Evolutionary conservation across 2,797 vertebrate genomes (phyloP).

Genomic region (Oceanodroma leucorhoa): DNA sequence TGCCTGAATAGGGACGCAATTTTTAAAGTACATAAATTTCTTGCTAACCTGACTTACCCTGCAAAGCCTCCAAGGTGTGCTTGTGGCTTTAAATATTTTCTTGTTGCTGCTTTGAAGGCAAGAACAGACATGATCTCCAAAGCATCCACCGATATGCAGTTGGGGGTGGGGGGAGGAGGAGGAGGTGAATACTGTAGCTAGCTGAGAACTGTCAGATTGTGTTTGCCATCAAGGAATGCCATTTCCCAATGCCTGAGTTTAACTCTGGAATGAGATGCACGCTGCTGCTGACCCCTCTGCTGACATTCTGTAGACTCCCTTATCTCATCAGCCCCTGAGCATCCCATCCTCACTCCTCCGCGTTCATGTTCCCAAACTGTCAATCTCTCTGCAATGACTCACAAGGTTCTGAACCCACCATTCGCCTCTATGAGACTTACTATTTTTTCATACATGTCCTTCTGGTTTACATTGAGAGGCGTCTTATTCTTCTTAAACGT

Average conservation of each 20-base stretch:
- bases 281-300: conserved; percentile 61
- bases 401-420: conserved; percentile 67
- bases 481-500: conserved; percentile 42
- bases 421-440: conserved; percentile 45
- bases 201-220: conserved; percentile 61
- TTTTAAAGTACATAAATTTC: background rate
- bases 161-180: background rate
- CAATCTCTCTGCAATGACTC: conserved; percentile 64
- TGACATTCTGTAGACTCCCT: conserved; percentile 59
- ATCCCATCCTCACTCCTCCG: conserved; percentile 57
- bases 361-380: conserved; percentile 61
- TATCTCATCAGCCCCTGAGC: conserved; percentile 61
- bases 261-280: conserved; percentile 65
- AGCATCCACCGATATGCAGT: conserved; percentile 1
- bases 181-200: conserved; percentile 52
- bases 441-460: conserved; percentile 53
- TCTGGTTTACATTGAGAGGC: conserved; percentile 58
- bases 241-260: conserved; percentile 59
- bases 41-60: conserved; percentile 11
- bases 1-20: background rate
- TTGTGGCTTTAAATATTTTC: conserved; percentile 60
- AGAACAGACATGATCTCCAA: conserved; percentile 56
- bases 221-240: conserved; percentile 67
- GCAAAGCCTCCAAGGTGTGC: conserved; percentile 35
- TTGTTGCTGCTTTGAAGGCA: conserved; percentile 52